Evolutionary conservation across 92 coral and sea anemone genomes (phyloP), one percentile per base, ranked within the genome.

Genomic region (Phenganax marumi): DNA sequence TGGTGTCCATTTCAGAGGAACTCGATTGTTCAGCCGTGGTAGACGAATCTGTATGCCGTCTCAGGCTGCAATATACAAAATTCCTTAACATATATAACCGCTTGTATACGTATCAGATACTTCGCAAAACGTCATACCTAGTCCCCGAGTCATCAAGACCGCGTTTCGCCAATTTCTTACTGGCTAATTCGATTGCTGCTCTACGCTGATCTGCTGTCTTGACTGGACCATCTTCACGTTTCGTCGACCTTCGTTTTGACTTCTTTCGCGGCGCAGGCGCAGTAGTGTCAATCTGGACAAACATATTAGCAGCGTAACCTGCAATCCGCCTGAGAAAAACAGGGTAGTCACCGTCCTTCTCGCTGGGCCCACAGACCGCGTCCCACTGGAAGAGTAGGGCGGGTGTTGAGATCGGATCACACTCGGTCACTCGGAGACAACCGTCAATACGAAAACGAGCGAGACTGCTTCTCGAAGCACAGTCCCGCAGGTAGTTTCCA

Each of bases 271-370:
- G 95, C 81, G 92, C 91, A 22, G 98, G 98, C 14, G 97, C 97
- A 6, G 97, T 90, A 23, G 98, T 92, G 77, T 94, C 98, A n/a
- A 94, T 92, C 85, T 94, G 97, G 33, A 94, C 93, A 65, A 94
- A 94, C 55, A 90, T 75, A 66, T 95, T 95, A 12, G 88, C 97
- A 21, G 88, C 90, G 52, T 81, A 89, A 75, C 98, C 98, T 56
- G 89, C 78, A 70, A 95, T 79, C 70, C 91, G 90, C 85, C 89
- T 80, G 68, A 86, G 81, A 57, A 86, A 91, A 33, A 95, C 98
- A 0, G 98, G 98, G 83, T 88, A 95, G 63, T 95, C 98, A 48
- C 88, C 81, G 50, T 94, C 98, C 43, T 83, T 86, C 18, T 92
- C 98, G 12, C 49, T 60, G 5, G 89, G 90, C 62, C 96, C 95